Evolutionary conservation across 1,140 invertebrate genomes (phyloP), one percentile per base, ranked within the genome.

Genomic region (Drosophila virilis): DNA sequence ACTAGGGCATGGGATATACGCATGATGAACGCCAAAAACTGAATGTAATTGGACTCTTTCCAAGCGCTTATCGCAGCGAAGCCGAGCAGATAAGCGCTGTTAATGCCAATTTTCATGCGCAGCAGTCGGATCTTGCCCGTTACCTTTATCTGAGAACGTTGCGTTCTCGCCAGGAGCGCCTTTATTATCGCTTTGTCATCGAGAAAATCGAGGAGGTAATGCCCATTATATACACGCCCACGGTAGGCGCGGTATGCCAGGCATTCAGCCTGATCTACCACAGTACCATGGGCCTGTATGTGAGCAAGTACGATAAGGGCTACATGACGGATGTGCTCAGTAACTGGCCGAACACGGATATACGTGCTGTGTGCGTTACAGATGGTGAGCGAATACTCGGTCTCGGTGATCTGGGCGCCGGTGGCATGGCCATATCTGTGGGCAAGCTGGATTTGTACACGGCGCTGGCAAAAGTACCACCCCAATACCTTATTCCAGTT

Each of bases 351-450:
- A 28, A 15, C 0, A 0, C 4, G 10, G 96, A 98, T 90, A 96
- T 99, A 0, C 93, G 97, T 75, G 98, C 98, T 0, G 96, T 99
- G 75, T 97, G 98, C 8, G 97, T 99, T 1, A 99, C 98, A 0
- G 98, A 99, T 90, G 98, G 98, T 7, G 98, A 99, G 91, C 94
- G 98, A 28, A 99, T 99, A 90, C 93, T 99, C 5, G 98, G 98
- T 46, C 93, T 99, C 13, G 98, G 98, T 3, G 98, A 99, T 93
- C 93, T 98, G 17, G 98, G 98, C 1, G 97, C 97, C 0, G 97
- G 98, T 90, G 98, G 98, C 7, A 99, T 99, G 97, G 98, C 98
- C 74, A 99, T 99, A 86, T 97, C 98, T 1, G 95, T 99, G n/a
- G 98, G 98, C 58, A 99, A 99, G 93, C 92, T 99, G 60, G 95